phyloP scores from a whole-genome alignment of 2,797 vertebrate genomes.

The Uromys caudimaculatus region DNA sequence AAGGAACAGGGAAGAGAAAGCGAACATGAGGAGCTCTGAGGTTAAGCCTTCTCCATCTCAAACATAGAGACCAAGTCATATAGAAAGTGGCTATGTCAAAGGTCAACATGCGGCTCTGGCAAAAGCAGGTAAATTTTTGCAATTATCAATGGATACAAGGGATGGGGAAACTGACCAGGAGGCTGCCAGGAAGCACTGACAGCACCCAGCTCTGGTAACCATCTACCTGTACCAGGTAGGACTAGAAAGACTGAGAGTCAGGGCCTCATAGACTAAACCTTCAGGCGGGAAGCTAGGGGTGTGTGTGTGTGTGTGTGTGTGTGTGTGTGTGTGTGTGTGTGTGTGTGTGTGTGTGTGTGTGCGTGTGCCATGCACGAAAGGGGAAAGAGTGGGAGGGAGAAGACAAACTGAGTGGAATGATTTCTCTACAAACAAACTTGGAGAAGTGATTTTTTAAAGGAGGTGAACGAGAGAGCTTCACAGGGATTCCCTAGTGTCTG shows the following conservation, averaged over 20 bases:
- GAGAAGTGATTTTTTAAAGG: not conserved
- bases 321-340: not conserved
- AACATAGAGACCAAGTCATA: not conserved
- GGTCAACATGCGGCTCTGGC: not conserved
- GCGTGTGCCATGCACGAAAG: not conserved
- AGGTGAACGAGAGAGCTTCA: not conserved
- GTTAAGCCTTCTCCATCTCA: not conserved
- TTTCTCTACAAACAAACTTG: not conserved
- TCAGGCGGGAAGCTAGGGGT: not conserved
- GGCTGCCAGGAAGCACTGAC: not conserved
- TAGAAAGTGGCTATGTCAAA: not conserved
- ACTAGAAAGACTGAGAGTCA: not conserved
- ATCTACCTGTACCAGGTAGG: rapidly evolving
- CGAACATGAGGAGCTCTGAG: not conserved
- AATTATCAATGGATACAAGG: not conserved
- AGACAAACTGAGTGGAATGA: not conserved
- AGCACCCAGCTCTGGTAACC: not conserved
- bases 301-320: not conserved
- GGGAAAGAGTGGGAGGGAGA: too few relatives aligned
- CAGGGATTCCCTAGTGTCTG: not conserved
- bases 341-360: not conserved
- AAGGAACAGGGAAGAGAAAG: not conserved
- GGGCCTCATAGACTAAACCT: rapidly evolving
- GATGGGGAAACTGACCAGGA: not conserved
- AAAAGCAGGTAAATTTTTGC: not conserved